Base-by-base conservation (phyloP, 2,888 invertebrate genomes). In the Eudasyphora cyanicolor region DNA sequence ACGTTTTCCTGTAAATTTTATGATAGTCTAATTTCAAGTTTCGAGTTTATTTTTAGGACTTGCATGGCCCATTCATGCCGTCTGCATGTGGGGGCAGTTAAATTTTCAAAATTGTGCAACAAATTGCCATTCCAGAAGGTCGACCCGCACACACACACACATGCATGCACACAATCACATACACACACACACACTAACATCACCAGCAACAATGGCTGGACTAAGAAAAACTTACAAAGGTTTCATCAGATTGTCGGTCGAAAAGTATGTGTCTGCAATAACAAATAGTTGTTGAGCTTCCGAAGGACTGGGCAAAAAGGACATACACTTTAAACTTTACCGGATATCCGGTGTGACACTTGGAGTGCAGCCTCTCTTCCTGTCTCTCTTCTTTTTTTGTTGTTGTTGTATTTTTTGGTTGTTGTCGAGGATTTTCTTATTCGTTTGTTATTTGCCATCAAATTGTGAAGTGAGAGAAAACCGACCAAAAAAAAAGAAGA, bases 281-380 rank as follows among this genome's bases (percentile, higher is more conserved):
- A 80, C 70, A 77, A 83, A 83, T 83, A 75, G 75, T 80, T 80
- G 77, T 62, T 80, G 70, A 80, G 83, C 77, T 84, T 84, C 83
- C 80, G 51, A 82, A 80, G 49, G 80, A 80, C 82, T 76, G 76
- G 35, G 57, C 80, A 74, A 82, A 84, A 79, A 83, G 80, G 82
- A 85, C 86, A 85, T 86, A 86, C 87, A 87, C 87, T 87, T 88
- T 86, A 87, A 87, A 87, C 87, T 87, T 85, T 69, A 85, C 83
- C 86, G 88, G 89, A 89, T 87, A 88, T 89, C 89, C 89, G 88
- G 76, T 86, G 85, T 87, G 87, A 88, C 88, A 88, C 88, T 86
- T 86, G 82, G 82, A 86, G 86, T 86, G 85, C 85, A 85, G 84
- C 86, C 85, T 85, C 84, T 84, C 83, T 86, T 86, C 85, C 85